phyloP scores from a whole-genome alignment of 2,888 invertebrate genomes.

The Gnatocerus cornutus region DNA sequence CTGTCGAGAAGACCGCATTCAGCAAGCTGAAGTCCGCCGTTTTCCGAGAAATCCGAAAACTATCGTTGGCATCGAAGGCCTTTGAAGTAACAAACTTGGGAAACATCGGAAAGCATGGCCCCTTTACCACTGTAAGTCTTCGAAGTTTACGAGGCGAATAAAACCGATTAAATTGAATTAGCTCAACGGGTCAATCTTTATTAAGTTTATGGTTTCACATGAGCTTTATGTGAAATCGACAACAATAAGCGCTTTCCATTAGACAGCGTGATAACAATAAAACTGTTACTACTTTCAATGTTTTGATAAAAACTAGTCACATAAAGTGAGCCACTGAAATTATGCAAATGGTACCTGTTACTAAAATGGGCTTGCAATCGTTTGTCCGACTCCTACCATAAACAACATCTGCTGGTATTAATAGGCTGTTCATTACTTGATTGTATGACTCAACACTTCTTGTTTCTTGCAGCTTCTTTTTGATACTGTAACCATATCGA shows the following conservation, averaged over 20 bases:
- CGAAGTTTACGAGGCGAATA: not conserved
- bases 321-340: no score
- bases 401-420: no score
- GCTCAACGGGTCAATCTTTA: slow-evolving; percentile 22
- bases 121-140: slow-evolving; percentile 71
- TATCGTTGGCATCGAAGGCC: slow-evolving; percentile 76
- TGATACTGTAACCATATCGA: slow-evolving; percentile 75
- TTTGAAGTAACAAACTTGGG: slow-evolving; percentile 78
- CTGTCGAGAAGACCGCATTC: slow-evolving; percentile 78
- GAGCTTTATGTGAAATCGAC: slow-evolving; percentile 1
- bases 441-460: not conserved
- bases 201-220: slow-evolving; percentile 6
- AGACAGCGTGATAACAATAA: no score
- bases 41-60: slow-evolving; percentile 74
- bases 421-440: not conserved
- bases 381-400: no score
- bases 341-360: no score
- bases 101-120: slow-evolving; percentile 77
- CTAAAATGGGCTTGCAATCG: no score
- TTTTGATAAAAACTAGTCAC: no score
- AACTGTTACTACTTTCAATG: no score
- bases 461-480: slow-evolving; percentile 76
- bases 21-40: slow-evolving; percentile 78
- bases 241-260: no score
- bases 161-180: slow-evolving; percentile 13